Evolutionary conservation across 2,113 vertebrate species (phyloP).

Genomic region (Lepus europaeus): DNA sequence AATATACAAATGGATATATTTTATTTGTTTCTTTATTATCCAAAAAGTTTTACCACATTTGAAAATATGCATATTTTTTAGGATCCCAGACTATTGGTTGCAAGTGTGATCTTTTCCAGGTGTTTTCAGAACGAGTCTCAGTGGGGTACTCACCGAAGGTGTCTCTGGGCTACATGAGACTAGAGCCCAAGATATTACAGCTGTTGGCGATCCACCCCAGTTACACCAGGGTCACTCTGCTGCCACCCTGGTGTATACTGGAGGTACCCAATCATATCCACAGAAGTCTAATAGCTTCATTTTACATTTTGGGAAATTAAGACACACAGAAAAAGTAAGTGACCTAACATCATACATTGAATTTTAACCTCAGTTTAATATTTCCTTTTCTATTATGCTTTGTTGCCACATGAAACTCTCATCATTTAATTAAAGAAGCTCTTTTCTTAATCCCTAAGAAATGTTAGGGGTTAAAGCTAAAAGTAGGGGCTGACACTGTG

Average conservation of each 20-base stretch:
- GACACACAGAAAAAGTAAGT: background rate
- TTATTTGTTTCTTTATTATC: background rate
- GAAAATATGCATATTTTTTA: background rate
- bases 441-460: background rate
- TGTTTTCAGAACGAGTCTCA: background rate
- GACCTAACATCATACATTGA: background rate
- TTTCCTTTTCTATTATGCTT: background rate
- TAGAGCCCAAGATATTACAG: accelerated
- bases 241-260: background rate
- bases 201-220: accelerated
- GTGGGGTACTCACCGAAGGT: background rate
- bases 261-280: background rate
- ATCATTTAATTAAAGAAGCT: background rate
- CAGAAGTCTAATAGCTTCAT: background rate
- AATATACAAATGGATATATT: background rate
- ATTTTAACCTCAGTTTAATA: background rate
- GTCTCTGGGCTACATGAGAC: too few species aligned
- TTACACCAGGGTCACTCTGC: background rate
- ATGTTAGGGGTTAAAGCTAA: background rate
- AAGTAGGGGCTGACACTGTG: background rate
- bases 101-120: background rate
- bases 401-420: background rate
- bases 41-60: background rate
- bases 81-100: background rate
- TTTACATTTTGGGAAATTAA: background rate